Evolutionary conservation across 2,113 vertebrate species (phyloP).

Genomic region (Mastomys coucha): DNA sequence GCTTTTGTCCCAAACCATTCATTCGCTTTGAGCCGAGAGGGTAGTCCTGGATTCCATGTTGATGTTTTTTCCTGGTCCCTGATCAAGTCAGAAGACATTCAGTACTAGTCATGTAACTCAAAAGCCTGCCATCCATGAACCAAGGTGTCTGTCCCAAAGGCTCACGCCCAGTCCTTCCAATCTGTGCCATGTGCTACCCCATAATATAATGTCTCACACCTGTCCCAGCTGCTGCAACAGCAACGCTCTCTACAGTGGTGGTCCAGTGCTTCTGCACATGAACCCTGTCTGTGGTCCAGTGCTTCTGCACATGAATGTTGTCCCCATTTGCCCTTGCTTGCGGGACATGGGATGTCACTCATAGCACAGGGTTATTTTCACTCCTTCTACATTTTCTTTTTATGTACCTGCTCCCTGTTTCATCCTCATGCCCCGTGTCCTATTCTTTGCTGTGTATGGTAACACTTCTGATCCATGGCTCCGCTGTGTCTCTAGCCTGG

Average conservation of each 20-base stretch:
- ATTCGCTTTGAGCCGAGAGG: not conserved
- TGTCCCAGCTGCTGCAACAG: not conserved
- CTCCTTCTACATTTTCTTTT: not conserved
- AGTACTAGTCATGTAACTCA: not conserved
- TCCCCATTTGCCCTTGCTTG: not conserved
- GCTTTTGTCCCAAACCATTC: not conserved
- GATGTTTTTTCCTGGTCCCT: not conserved
- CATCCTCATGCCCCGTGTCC: not conserved
- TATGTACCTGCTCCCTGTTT: not conserved
- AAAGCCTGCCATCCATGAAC: not conserved
- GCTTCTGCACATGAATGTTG: not conserved
- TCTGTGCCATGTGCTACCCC: not conserved
- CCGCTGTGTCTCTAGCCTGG: not conserved
- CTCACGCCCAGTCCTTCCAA: not conserved
- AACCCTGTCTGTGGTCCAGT: not conserved
- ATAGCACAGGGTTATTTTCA: not conserved
- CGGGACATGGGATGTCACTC: not conserved
- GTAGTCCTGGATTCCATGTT: not conserved
- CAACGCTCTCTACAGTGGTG: no score
- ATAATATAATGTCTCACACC: not conserved
- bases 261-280: fast-evolving
- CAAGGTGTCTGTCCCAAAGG: not conserved
- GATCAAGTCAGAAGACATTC: not conserved
- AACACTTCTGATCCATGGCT: not conserved
- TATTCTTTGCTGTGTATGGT: not conserved